A percentile compares a stretch with the other conserved stretches of the same genome.
phyloP scores from a whole-genome alignment of 2,888 invertebrate genomes.

The Azorinus chamasolen region DNA sequence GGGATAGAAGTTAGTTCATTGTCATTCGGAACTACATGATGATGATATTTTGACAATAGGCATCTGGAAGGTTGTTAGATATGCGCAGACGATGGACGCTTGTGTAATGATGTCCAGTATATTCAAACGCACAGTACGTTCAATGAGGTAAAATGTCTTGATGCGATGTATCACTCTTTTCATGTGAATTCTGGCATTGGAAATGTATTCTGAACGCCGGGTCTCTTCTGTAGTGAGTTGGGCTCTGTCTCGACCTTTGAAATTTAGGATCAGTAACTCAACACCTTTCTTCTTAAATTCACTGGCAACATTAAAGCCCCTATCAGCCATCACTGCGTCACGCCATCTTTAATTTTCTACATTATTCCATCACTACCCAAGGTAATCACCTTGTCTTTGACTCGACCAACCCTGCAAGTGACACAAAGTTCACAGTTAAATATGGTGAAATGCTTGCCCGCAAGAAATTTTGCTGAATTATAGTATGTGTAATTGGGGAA shows the following conservation, averaged over 20 bases:
- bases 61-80: constrained; percentile 46
- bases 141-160: constrained; percentile 37
- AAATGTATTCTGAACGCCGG: constrained; percentile 15
- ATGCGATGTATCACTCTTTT: constrained; percentile 48
- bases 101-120: constrained; percentile 47
- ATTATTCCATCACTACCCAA: constrained; percentile 32
- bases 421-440: constrained; percentile 50
- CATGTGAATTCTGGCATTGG: too few relatives aligned
- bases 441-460: constrained; percentile 51
- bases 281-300: constrained; percentile 32
- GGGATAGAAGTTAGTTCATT: too few relatives aligned
- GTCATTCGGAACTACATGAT: too few relatives aligned
- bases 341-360: constrained; percentile 12
- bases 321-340: constrained; percentile 42
- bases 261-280: constrained; percentile 20
- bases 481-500: constrained; percentile 44
- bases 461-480: constrained; percentile 39
- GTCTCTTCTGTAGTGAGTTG: too few relatives aligned
- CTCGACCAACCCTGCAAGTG: constrained; percentile 42
- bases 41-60: constrained; percentile 23
- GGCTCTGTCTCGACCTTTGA: constrained; percentile 30
- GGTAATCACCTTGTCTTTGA: constrained; percentile 51
- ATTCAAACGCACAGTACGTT: constrained; percentile 22
- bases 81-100: constrained; percentile 46
- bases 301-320: constrained; percentile 24